These are phyloP conservation scores for Bedellia somnulentella DNA, from an alignment of 2,888 invertebrate species.

Conservation along the genomic window DNA sequence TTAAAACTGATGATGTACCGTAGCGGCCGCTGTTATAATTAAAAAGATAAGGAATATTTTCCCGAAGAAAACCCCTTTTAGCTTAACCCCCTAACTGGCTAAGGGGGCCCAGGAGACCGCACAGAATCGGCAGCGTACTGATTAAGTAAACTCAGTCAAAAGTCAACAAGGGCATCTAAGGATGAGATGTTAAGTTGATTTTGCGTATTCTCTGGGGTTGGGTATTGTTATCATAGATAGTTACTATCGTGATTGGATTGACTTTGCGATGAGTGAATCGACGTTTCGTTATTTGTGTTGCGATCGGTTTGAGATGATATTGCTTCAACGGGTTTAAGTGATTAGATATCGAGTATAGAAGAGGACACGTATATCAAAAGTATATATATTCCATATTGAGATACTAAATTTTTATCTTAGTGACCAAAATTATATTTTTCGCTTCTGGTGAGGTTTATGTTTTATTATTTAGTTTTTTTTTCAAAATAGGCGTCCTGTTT, in stretches of 20 bases:
- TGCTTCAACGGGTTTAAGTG: no score
- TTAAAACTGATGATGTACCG: constrained; percentile 56
- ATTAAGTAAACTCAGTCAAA: constrained; percentile 60
- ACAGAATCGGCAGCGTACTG: constrained; percentile 43
- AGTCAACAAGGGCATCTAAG: constrained; percentile 51
- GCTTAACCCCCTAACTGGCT: constrained; percentile 28
- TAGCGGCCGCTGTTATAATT: constrained; percentile 48
- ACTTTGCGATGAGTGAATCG: constrained; percentile 57
- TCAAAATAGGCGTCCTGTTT: no score
- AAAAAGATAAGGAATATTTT: constrained; percentile 61
- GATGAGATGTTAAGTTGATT: constrained; percentile 53
- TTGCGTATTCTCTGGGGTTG: constrained; percentile 50
- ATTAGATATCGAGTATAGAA: no score
- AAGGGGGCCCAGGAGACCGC: constrained; percentile 42
- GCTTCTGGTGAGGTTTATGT: no score
- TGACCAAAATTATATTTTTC: no score
- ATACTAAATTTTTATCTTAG: no score
- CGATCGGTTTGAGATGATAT: constrained; percentile 3
- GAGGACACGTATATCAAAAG: no score
- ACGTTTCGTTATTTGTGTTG: constrained; percentile 25
- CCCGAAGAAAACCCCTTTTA: constrained; percentile 42
- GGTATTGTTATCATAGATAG: constrained; percentile 43
- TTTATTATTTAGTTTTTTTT: no score
- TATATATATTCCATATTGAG: no score
- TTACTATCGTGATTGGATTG: no score